Evolutionary conservation across 1,140 invertebrate genomes (phyloP), one percentile per base, ranked within the genome.

Genomic region (Camponotus pennsylvanicus): DNA sequence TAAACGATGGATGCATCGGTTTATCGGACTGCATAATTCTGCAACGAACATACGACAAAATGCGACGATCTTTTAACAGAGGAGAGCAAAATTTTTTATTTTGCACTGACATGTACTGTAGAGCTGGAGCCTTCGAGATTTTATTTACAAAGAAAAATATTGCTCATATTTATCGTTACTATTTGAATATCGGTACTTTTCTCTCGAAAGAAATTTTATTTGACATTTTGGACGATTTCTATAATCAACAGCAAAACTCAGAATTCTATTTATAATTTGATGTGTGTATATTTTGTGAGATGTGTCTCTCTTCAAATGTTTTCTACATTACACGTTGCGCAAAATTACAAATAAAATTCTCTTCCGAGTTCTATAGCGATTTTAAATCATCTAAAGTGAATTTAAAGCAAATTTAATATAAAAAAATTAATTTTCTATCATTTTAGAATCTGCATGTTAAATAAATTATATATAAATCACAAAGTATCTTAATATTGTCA

Each of bases 21-120:
- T 80, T 70, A 59, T 70, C 52, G 21, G 34, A 15, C 37, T 45
- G 52, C 27, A 42, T 70, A 59, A 59, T 80, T 80, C 37, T 21
- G 6, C 21, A 32, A 70, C n/a, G 9, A 37, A 67, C 32, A 15
- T 52, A 52, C 34, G 15, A 77, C 40, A 8, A 52, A 52, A 37
- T 13, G 27, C 40, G 9, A 34, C 40, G 4, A 27, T 21, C 5
- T 79, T 52, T 52, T 18, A 52, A 18, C 18, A 52, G 49, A 52
- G 18, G 13, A 18, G 49, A n/a, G 37, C 8, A n/a, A 45, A 69
- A 37, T 27, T 27, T 42, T 9, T n/a, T 37, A 40, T 2, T 15
- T 18, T n/a, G 37, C 8, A 3, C 1, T 9, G 7, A n/a, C n/a
- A 42, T 40, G 9, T n/a, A 34, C 37, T 21, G 8, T 42, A 7